Conservation (phyloP, 2,797 vertebrate genomes). For the Scarus forsteni region DNA sequence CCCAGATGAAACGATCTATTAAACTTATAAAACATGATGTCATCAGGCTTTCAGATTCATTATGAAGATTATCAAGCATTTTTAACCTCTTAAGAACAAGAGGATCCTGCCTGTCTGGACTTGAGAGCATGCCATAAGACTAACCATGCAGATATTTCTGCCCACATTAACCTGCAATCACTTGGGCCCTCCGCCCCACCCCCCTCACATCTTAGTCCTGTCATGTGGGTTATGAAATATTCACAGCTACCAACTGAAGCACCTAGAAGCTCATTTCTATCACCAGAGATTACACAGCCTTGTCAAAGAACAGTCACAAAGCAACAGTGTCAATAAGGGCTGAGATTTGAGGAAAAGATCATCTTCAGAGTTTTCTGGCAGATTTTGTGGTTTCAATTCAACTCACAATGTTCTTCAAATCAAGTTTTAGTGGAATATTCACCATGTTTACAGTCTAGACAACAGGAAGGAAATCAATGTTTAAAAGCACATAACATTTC, state of each 20-base stretch:
- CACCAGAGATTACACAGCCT: slow-evolving; percentile 25
- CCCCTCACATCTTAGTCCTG: slow-evolving; percentile 51
- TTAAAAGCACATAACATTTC: too few relatives aligned
- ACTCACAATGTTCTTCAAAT: too few relatives aligned
- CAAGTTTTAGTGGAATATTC: too few relatives aligned
- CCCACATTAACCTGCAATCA: slow-evolving; percentile 34
- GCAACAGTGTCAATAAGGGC: slow-evolving; percentile 12
- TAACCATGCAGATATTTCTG: slow-evolving; percentile 20
- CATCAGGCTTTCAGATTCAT: slow-evolving; percentile 6
- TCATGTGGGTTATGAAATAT: slow-evolving; percentile 83
- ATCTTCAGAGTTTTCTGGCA: too few relatives aligned
- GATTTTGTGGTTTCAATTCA: too few relatives aligned
- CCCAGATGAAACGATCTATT: slow-evolving; percentile 19
- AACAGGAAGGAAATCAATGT: too few relatives aligned
- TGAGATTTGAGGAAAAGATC: too few relatives aligned
- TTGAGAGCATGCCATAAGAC: neutral
- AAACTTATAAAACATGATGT: slow-evolving; percentile 17
- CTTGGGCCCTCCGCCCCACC: slow-evolving; percentile 47
- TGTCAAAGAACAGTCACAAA: slow-evolving; percentile 26
- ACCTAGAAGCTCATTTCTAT: slow-evolving; percentile 50
- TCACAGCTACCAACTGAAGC: slow-evolving; percentile 71
- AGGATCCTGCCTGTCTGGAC: neutral
- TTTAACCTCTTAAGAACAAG: neutral
- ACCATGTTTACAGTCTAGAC: too few relatives aligned
- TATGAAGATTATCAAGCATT: neutral